Base-by-base conservation (phyloP, 2,797 vertebrate species). In the Leuciscus waleckii region DNA sequence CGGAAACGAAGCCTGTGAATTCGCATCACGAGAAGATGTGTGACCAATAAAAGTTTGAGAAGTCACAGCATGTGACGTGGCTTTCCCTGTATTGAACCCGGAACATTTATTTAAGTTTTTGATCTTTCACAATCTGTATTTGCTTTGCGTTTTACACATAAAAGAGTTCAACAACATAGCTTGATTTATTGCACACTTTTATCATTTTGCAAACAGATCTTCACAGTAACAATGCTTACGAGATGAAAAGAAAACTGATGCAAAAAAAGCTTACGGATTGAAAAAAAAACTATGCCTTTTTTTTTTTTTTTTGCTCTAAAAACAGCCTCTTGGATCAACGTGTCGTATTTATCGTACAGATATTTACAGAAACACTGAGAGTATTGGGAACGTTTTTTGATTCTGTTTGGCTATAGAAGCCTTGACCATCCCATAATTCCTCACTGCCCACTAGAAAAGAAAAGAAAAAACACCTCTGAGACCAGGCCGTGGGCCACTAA, bases 191-290 rank as follows among this genome's bases (percentile, higher is more conserved):
- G 94, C 93, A 95, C 95, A 95, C 92, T 90, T 93, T 92, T 93
- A 92, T 94, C 92, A 92, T 93, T 92, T 93, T 92, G 92, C 94
- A 95, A 95, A 95, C 94, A 94, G 90, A 90, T 94, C 86, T 94
- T 95, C 93, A 96, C 94, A 95, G 94, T 94, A 94, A 94, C 94
- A 93, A 94, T 93, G 93, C 92, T 89, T 92, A 87, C 93, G 91
- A 89, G 87, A 87, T 35, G 61, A 84, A 78, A 79, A 90, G 91
- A 93, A 92, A 93, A 93, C 91, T 91, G 88, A 94, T 93, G 93
- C 92, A 82, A n/a, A n/a, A n/a, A n/a, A n/a, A n/a, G n/a, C n/a
- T n/a, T n/a, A n/a, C n/a, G n/a, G n/a, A n/a, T n/a, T 35, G 61
- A 84, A 78, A 79, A 90, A 91, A 93, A 92, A 93, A 93, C 91